Conservation (phyloP, 2,797 vertebrate species). For the Pogoniulus pusillus region DNA sequence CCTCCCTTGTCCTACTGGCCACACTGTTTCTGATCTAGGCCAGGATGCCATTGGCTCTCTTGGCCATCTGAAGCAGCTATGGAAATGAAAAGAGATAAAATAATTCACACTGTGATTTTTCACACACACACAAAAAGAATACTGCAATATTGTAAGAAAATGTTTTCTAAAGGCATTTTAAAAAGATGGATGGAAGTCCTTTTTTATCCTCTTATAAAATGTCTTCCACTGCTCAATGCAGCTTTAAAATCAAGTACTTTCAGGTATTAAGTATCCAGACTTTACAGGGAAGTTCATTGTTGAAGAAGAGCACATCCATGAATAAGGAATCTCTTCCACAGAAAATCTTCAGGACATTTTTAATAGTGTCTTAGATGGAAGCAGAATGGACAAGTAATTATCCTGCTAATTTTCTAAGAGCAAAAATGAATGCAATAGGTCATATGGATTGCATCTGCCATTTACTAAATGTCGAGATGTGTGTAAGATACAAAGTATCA, state of each 20-base stretch:
- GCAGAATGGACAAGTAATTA: constrained; percentile 3
- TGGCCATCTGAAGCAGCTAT: background rate
- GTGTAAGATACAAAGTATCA: background rate
- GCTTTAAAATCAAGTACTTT: constrained; percentile 46
- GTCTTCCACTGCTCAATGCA: background rate
- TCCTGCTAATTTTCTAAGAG: background rate
- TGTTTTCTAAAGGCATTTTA: background rate
- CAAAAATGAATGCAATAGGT: background rate
- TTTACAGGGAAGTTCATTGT: constrained; percentile 14
- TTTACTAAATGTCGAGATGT: background rate
- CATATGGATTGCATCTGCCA: background rate
- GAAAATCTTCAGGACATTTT: constrained; percentile 32
- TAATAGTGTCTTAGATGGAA: constrained; percentile 17
- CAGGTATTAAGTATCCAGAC: background rate
- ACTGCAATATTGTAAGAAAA: background rate
- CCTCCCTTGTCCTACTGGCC: no score
- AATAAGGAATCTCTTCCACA: background rate
- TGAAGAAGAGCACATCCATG: background rate
- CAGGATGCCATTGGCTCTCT: no score
- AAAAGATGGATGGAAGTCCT: background rate
- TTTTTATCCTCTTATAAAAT: background rate
- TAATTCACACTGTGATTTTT: background rate
- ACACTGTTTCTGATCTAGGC: no score
- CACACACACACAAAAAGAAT: background rate
- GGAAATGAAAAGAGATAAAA: background rate